These are phyloP conservation scores for Melanotaenia duboulayi DNA, from an alignment of 2,113 vertebrate genomes.

Conservation along the genomic window DNA sequence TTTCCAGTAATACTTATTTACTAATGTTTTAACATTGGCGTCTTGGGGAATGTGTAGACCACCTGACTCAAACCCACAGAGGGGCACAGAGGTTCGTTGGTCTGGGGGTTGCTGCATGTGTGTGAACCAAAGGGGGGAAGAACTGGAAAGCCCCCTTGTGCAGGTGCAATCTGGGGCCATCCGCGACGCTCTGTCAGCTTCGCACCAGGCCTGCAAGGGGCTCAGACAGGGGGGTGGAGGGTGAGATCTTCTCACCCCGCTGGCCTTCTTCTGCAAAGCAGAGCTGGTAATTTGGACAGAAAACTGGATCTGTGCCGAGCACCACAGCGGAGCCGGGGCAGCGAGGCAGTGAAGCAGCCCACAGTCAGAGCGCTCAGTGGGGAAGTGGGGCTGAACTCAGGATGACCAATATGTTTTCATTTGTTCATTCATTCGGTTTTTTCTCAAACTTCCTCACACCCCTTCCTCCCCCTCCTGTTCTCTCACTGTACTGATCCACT, in stretches of 20 bases:
- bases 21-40: not conserved
- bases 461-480: not conserved
- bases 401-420: slow-evolving; percentile 71
- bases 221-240: slow-evolving; percentile 51
- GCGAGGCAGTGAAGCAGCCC: slow-evolving; percentile 56
- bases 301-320: slow-evolving; percentile 71
- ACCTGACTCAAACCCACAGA: slow-evolving; percentile 40
- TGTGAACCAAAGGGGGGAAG: slow-evolving; percentile 30
- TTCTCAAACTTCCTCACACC: slow-evolving; percentile 12
- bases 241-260: slow-evolving; percentile 66
- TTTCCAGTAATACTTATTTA: not conserved
- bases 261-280: slow-evolving; percentile 64
- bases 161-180: slow-evolving; percentile 79
- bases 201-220: slow-evolving; percentile 56
- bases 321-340: slow-evolving; percentile 35
- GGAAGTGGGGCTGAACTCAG: slow-evolving; percentile 61
- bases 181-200: slow-evolving; percentile 77
- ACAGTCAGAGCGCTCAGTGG: slow-evolving; percentile 45
- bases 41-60: slow-evolving; percentile 13
- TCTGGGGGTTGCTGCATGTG: slow-evolving; percentile 34
- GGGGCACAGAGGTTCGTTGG: slow-evolving; percentile 30
- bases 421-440: slow-evolving; percentile 40
- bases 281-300: slow-evolving; percentile 76
- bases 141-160: slow-evolving; percentile 58
- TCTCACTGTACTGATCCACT: slow-evolving; percentile 51